Evolutionary conservation across 2,113 vertebrate genomes (phyloP), one percentile per base, ranked within the genome.

Genomic region (Meleagris gallopavo): DNA sequence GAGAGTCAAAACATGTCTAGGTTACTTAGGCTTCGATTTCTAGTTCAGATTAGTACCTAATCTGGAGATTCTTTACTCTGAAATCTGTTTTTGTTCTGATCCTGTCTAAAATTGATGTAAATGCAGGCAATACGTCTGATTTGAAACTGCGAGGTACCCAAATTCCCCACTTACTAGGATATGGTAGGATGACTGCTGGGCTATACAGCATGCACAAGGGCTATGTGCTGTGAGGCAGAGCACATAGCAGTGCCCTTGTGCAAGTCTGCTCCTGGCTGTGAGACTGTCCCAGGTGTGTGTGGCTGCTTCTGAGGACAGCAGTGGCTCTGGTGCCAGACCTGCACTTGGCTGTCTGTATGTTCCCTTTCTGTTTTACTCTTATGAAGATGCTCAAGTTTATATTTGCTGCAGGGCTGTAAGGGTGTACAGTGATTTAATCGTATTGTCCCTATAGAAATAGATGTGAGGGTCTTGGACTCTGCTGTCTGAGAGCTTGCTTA

Each of bases 211-310:
- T 1, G 2, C 2, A 2, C 11, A 2, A 30, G 17, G 6, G 29
- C 13, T 13, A 22, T 1, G 29, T 16, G 2, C 18, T 13, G 0
- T 7, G 10, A 41, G 20, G 25, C 40, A 13, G 40, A 0, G 3
- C 30, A 3, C 2, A 2, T 6, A 1, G 0, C 32, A 12, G 38
- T 0, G 2, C 24, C 8, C n/a, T 10, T 29, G 55, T 0, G 2
- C 11, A 30, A 11, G 0, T 5, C 20, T 1, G 27, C 78, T 64
- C 20, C 8, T 55, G 27, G 29, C 61, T 0, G 3, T 14, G 46
- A 11, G 0, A 7, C 12, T 1, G 12, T 9, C 27, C 27, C 14
- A 27, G 5, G 27, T 15, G 9, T 30, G 27, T 30, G 27, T 30
- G 52, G 52, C 50, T 29, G 15, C 34, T 16, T 20, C n/a, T 5